Evolutionary conservation across 2,888 invertebrate species (phyloP).

Genomic region (Cephus spinipes): DNA sequence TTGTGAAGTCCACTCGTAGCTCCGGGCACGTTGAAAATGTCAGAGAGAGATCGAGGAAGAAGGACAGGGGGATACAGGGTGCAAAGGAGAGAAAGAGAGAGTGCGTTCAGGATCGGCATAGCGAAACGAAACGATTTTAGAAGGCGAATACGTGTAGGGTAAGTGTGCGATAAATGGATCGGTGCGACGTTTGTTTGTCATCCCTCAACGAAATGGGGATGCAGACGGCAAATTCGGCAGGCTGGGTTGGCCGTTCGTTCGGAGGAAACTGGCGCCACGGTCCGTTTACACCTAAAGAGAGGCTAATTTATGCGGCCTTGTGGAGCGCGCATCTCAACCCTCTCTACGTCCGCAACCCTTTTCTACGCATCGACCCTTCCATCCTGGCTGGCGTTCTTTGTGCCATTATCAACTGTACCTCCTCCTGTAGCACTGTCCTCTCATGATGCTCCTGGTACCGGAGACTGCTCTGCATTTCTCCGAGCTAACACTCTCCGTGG

Average conservation of each 20-base stretch:
- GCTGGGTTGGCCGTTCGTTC: neutral
- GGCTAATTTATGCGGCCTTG: slow-evolving; percentile 61
- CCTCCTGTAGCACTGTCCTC: slow-evolving; percentile 9
- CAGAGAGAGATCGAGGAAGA: neutral
- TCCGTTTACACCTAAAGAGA: slow-evolving; percentile 51
- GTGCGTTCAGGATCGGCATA: neutral
- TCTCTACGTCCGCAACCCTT: neutral
- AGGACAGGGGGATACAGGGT: neutral
- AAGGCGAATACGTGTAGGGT: neutral
- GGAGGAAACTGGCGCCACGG: neutral
- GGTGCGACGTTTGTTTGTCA: neutral
- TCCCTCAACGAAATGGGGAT: neutral
- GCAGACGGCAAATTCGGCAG: neutral
- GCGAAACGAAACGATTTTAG: neutral
- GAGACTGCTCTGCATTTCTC: slow-evolving; percentile 33
- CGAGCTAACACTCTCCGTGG: slow-evolving; percentile 46
- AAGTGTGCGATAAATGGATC: neutral
- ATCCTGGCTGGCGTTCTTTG: slow-evolving; percentile 12
- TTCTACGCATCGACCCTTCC: slow-evolving; percentile 8
- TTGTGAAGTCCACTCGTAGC: neutral
- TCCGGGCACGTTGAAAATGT: neutral
- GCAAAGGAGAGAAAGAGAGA: neutral
- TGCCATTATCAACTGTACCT: slow-evolving; percentile 7
- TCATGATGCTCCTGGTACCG: neutral
- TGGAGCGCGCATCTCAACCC: slow-evolving; percentile 42